Base-by-base conservation (phyloP, 1,140 invertebrate species). In the Drosophila tristis region DNA sequence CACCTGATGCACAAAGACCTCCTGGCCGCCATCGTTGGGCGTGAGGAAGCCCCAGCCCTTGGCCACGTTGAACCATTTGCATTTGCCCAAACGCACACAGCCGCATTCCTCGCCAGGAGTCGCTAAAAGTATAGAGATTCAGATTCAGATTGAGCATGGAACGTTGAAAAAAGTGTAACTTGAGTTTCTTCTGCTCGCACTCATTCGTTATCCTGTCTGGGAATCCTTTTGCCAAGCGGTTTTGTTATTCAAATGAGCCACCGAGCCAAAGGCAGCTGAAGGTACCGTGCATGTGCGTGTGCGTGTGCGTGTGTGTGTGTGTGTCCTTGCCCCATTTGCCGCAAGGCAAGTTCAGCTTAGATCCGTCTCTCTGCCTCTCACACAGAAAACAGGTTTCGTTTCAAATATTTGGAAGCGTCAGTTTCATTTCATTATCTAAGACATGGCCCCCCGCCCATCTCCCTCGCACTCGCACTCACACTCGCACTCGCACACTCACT, bases 11-110 rank as follows among this genome's bases (percentile, higher is more conserved):
- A 98, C 97, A 92, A 98, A 98, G 29, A 98, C 96, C 91, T 98
- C 97, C 87, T 96, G 96, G 8, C 95, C 95, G 7, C 96, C 96
- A 92, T 98, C 97, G 76, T 96, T 95, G 13, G 97, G 97, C 43
- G 96, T 97, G 73, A 98, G 95, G 93, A 98, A 98, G 15, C 97
- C 97, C 96, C 96, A 98, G 15, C 97, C 97, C 93, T 98, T 98
- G 68, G 96, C 96, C 45, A 97, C 97, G 91, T 98, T 98, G 92
- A 98, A 98, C 97, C 97, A 98, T 93, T 98, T 98, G 93, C 96
- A 97, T 91, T 94, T 94, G 35, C 97, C 97, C 87, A 94, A 94
- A 58, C 96, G 93, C 59, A 94, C 93, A 58, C 93, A 94, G 67
- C 77, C 82, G 77, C 89, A 91, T 80, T 90, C 87, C 55, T 77